These are phyloP conservation scores for Nerophis lumbriciformis DNA, from an alignment of 2,113 vertebrate genomes.

Conservation along the genomic window DNA sequence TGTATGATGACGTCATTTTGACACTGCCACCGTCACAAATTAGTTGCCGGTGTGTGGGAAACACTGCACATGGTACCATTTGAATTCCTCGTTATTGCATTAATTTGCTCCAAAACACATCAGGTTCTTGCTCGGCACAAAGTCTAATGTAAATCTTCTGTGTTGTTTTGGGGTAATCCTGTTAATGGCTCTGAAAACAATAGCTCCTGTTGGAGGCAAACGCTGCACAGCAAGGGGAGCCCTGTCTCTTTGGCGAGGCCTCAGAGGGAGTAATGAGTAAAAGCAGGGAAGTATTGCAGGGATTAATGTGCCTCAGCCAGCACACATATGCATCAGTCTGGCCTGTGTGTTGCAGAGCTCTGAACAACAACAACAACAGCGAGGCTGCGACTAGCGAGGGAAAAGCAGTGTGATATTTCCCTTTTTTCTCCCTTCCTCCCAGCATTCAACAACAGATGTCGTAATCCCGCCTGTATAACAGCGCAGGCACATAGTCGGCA, in stretches of 20 bases:
- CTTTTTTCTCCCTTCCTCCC: constrained; percentile 5
- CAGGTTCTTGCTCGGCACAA: too few species aligned
- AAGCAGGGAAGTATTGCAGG: constrained; percentile 13
- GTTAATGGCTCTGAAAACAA: not conserved
- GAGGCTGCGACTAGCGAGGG: constrained; percentile 29
- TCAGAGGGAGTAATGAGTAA: constrained; percentile 29
- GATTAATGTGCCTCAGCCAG: constrained; percentile 26
- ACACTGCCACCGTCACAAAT: too few species aligned
- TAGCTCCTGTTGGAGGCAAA: not conserved
- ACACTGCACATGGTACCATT: too few species aligned
- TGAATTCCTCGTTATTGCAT: too few species aligned
- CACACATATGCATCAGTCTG: constrained; percentile 28
- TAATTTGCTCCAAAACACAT: too few species aligned
- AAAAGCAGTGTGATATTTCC: constrained; percentile 30
- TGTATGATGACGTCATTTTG: too few species aligned
- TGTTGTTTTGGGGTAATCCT: not conserved
- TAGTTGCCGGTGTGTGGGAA: too few species aligned
- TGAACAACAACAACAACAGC: constrained; percentile 5
- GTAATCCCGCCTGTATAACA: constrained; percentile 44
- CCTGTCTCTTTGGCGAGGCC: constrained; percentile 10
- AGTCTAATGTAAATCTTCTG: not conserved
- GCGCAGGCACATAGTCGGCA: constrained; percentile 30
- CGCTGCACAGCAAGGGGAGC: constrained; percentile 11
- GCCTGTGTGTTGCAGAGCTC: not conserved
- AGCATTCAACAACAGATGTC: constrained; percentile 55